Percentiles rank a stretch among this genome's conserved stretches.
phyloP scores from a whole-genome alignment of 2,113 vertebrate species.

The Pseudorhombus dupliciocellatus region DNA sequence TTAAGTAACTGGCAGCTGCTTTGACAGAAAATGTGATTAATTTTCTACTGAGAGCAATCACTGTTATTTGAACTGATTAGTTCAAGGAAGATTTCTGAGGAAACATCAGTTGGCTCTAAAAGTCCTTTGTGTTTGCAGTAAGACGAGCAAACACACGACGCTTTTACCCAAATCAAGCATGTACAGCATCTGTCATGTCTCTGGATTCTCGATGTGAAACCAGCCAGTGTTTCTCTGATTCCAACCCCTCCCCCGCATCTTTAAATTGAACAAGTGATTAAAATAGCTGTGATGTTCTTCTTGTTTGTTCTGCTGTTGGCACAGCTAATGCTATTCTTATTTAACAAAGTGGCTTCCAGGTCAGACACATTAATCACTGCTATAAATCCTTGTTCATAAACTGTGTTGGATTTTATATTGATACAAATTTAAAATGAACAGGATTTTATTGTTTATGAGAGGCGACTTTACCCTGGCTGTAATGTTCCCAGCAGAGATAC shows the following conservation, averaged over 20 bases:
- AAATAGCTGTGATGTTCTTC: not conserved
- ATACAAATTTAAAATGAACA: not conserved
- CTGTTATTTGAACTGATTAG: slow-evolving; percentile 81
- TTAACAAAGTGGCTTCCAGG: not conserved
- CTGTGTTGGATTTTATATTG: not conserved
- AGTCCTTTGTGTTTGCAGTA: slow-evolving; percentile 58
- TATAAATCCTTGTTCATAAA: not conserved
- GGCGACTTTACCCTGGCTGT: not conserved
- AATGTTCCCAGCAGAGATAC: not conserved
- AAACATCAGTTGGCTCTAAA: slow-evolving; percentile 55
- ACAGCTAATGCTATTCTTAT: slow-evolving; percentile 1
- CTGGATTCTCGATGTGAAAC: slow-evolving; percentile 17
- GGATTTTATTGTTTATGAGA: not conserved
- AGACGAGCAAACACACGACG: slow-evolving; percentile 37
- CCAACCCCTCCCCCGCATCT: not conserved
- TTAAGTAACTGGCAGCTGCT: slow-evolving; percentile 82
- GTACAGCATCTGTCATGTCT: slow-evolving; percentile 38
- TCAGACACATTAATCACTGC: not conserved
- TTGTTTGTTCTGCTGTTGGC: not conserved
- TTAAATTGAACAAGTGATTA: not conserved
- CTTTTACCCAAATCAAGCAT: slow-evolving; percentile 55
- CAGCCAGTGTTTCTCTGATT: slow-evolving; percentile 10
- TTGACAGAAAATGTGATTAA: slow-evolving; percentile 81
- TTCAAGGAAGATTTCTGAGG: slow-evolving; percentile 62
- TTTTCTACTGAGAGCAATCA: slow-evolving; percentile 81